Base-by-base conservation (phyloP, 2,113 vertebrate genomes). In the Fregetta grallaria region DNA sequence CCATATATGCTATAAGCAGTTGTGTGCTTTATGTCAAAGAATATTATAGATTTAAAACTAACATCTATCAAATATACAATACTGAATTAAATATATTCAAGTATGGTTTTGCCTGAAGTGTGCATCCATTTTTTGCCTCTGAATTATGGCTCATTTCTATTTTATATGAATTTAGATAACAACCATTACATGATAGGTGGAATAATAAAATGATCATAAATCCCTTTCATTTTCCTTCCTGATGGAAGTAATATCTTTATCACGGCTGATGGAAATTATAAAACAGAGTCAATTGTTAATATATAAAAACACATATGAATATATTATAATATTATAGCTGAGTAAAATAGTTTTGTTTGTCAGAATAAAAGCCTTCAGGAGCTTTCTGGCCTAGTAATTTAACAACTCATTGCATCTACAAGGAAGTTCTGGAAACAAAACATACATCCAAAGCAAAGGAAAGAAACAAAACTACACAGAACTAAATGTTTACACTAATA, bases 151-250 rank as follows among this genome's bases (percentile, higher is more conserved):
- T 92, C 55, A 58, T 88, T 91, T 70, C 59, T 92, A 82, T 91
- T 94, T 87, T 71, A 91, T 63, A 76, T 45, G 19, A 53, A 86
- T 68, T 83, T 90, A 90, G 34, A 66, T 86, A 92, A 62, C 32
- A 95, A 55, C 49, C 25, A 73, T 61, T 88, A 76, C 6, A 53
- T 17, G 49, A 68, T 71, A 77, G 71, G 58, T 92, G 4, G 76
- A 97, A 94, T 73, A 92, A 86, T 72, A 89, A 87, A 87, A 52
- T 34, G 3, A 81, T 53, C 52, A 94, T 90, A 87, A 94, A 86
- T 50, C 38, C 70, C 62, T 58, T 90, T 90, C 40, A 68, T 85
- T 85, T 82, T 73, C 42, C 17, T 67, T 84, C 80, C 32, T 75
- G 32, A 82, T 62, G 26, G n/a, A 88, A 63, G n/a, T 34, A 90